phyloP scores from a whole-genome alignment of 2,888 invertebrate species.

The Seira musarum region DNA sequence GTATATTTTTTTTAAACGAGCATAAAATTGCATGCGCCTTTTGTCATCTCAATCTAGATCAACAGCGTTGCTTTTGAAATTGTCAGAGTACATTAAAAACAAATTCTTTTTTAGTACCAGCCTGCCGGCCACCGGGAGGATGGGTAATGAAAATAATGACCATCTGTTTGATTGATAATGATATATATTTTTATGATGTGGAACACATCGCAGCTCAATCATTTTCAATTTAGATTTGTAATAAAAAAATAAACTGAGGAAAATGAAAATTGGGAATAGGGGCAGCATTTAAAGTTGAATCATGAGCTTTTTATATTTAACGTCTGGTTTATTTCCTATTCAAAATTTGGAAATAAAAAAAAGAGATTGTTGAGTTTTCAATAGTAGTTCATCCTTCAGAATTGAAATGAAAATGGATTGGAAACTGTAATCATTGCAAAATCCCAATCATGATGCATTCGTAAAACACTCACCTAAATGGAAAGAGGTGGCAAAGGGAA shows the following conservation, averaged over 20 bases:
- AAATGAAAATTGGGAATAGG: neutral
- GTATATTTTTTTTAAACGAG: neutral
- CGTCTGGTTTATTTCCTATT: neutral
- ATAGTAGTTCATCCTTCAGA: neutral
- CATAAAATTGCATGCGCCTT: neutral
- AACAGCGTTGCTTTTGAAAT: neutral
- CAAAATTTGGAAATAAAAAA: too few relatives aligned
- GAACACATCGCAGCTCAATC: neutral
- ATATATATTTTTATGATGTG: neutral
- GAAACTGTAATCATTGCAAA: conserved; percentile 21
- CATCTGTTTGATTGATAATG: conserved; percentile 7
- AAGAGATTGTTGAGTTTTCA: too few relatives aligned
- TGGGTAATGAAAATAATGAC: neutral
- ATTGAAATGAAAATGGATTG: conserved; percentile 39
- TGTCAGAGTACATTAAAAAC: neutral
- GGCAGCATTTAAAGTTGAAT: neutral
- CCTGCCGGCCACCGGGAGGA: neutral
- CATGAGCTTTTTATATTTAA: neutral
- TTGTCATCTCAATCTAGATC: conserved; percentile 2
- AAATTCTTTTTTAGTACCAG: too few relatives aligned
- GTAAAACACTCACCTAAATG: too few relatives aligned
- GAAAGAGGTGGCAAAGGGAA: too few relatives aligned
- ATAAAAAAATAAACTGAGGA: neutral
- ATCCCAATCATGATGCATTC: too few relatives aligned
- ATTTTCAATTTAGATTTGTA: neutral